phyloP scores from a whole-genome alignment of 2,113 vertebrate species.

The Pygoscelis antarcticus region DNA sequence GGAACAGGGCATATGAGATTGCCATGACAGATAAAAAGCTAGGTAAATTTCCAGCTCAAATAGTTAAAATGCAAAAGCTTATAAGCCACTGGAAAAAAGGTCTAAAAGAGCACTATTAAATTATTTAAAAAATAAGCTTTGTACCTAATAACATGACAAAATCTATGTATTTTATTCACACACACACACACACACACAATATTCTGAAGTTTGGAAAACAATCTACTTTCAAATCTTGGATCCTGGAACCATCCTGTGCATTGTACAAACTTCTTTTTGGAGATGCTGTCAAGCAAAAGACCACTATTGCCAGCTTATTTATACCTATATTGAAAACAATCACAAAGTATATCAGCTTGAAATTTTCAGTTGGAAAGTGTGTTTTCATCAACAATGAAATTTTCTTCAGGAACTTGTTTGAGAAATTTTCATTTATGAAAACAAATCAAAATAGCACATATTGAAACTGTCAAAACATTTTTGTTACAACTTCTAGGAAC shows the following conservation, averaged over 20 bases:
- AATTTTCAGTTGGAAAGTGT: neutral
- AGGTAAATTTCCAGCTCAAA: neutral
- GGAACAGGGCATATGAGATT: neutral
- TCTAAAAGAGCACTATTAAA: neutral
- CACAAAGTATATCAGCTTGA: neutral
- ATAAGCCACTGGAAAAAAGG: neutral
- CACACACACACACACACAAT: no score
- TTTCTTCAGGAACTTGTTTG: neutral
- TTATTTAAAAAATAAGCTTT: neutral
- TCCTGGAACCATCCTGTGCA: neutral
- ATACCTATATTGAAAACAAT: neutral
- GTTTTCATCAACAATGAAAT: neutral
- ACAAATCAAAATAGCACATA: rapidly evolving
- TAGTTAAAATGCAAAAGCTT: neutral
- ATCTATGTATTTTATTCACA: neutral
- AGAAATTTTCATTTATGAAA: neutral
- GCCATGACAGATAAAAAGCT: neutral
- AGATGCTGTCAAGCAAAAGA: neutral
- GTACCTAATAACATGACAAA: neutral
- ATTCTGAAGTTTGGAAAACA: neutral
- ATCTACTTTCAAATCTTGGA: neutral
- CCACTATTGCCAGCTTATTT: neutral
- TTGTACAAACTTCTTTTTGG: neutral
- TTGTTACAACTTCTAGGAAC: rapidly evolving
- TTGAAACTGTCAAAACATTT: neutral